Conservation (phyloP, 2,797 vertebrate genomes). For the Takifugu ocellatus region DNA sequence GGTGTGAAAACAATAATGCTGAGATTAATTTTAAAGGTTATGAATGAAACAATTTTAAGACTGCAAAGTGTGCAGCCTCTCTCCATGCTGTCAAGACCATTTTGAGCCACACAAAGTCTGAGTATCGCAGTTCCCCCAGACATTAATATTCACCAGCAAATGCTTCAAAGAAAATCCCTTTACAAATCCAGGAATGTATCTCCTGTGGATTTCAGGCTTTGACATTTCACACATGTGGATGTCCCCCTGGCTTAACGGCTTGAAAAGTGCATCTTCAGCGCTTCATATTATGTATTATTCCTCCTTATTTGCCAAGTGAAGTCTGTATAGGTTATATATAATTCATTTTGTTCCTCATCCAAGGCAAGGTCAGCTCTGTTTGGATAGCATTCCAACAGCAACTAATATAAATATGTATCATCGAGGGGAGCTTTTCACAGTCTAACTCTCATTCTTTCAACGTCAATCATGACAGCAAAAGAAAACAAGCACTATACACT, state of each 20-base stretch:
- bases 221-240: conserved; percentile 71
- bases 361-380: conserved; percentile 62
- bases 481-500: conserved; percentile 18
- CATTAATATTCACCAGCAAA: conserved; percentile 75
- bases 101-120: conserved; percentile 51
- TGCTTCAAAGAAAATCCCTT: conserved; percentile 71
- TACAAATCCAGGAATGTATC: conserved; percentile 73
- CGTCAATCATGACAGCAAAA: conserved; percentile 47
- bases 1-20: conserved; percentile 11
- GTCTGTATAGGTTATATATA: conserved; percentile 69
- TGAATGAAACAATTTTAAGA: conserved; percentile 17
- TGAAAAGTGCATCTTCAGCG: conserved; percentile 68
- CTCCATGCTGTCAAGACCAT: conserved; percentile 42
- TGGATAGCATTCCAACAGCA: conserved; percentile 53
- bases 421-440: conserved; percentile 36
- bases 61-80: conserved; percentile 20
- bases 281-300: conserved; percentile 70
- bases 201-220: conserved; percentile 62
- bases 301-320: conserved; percentile 63
- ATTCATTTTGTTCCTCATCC: conserved; percentile 65
- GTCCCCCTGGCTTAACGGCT: conserved; percentile 62
- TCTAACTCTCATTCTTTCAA: conserved; percentile 23
- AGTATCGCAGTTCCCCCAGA: conserved; percentile 42
- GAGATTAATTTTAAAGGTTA: conserved; percentile 21
- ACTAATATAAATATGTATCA: conserved; percentile 67